phyloP scores from a whole-genome alignment of 2,797 vertebrate genomes.

The Peromyscus nudipes region DNA sequence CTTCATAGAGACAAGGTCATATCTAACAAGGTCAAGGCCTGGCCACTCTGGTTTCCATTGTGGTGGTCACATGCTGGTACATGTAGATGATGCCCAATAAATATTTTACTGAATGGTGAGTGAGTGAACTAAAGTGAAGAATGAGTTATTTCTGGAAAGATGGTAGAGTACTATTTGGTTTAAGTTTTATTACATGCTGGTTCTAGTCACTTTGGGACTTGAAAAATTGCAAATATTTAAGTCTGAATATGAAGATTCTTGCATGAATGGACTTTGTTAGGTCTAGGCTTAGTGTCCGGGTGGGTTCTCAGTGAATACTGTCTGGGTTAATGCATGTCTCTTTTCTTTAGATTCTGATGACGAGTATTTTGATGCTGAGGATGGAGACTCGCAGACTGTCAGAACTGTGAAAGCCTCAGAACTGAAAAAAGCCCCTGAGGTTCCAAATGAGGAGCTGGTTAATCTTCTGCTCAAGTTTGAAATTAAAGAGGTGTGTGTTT shows the following conservation, averaged over 20 bases:
- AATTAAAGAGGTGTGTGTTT: constrained; percentile 91
- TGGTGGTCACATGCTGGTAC: neutral
- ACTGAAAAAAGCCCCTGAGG: constrained; percentile 70
- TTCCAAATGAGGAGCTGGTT: constrained; percentile 91
- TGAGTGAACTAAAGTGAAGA: constrained; percentile 25
- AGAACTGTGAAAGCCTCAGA: constrained; percentile 71
- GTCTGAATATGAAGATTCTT: constrained; percentile 27
- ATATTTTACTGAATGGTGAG: constrained; percentile 35
- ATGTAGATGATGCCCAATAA: neutral
- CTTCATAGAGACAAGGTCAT: neutral
- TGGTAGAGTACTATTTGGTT: neutral
- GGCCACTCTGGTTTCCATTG: neutral
- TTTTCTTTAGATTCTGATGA: constrained; percentile 93
- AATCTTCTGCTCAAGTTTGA: constrained; percentile 95
- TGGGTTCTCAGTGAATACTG: neutral
- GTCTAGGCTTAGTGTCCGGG: neutral
- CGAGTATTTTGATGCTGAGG: constrained; percentile 91
- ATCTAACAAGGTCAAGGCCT: neutral
- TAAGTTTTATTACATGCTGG: neutral
- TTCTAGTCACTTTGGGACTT: neutral
- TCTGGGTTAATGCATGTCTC: neutral
- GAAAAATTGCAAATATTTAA: neutral
- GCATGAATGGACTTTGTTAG: constrained; percentile 19
- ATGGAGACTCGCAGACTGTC: constrained; percentile 61
- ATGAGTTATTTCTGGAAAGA: neutral